Evolutionary conservation across 2,113 vertebrate genomes (phyloP).

Genomic region (Hipposideros armiger): DNA sequence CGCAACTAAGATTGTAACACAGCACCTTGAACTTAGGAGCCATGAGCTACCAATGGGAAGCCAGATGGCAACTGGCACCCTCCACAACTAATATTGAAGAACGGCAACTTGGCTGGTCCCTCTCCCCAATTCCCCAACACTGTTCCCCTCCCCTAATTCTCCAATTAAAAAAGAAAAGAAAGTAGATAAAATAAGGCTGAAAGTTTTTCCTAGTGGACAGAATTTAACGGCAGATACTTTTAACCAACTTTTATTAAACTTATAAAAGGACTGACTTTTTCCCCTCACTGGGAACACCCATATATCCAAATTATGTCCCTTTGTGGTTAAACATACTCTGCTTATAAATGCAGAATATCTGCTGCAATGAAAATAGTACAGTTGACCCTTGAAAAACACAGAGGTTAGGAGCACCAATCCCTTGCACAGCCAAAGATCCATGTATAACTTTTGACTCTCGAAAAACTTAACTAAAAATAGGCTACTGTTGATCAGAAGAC

Average conservation of each 20-base stretch:
- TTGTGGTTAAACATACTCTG: conserved; percentile 47
- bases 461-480: not conserved
- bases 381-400: not conserved
- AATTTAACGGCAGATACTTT: conserved; percentile 56
- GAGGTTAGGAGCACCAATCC: not conserved
- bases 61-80: too few species aligned
- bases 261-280: conserved; percentile 43
- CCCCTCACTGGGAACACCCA: not conserved
- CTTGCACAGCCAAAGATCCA: not conserved
- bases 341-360: conserved; percentile 45
- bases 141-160: too few species aligned
- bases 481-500: not conserved
- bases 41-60: too few species aligned
- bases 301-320: conserved; percentile 32
- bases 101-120: too few species aligned
- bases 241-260: conserved; percentile 58
- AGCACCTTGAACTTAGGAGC: too few species aligned
- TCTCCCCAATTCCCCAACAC: too few species aligned
- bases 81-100: too few species aligned
- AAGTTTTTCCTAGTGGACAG: conserved; percentile 35
- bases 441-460: not conserved
- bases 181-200: not conserved
- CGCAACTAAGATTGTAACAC: too few species aligned
- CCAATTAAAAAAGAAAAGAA: not conserved
- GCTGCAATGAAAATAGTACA: not conserved